Evolutionary conservation across 2,113 vertebrate genomes (phyloP).

Genomic region (Anguilla rostrata): DNA sequence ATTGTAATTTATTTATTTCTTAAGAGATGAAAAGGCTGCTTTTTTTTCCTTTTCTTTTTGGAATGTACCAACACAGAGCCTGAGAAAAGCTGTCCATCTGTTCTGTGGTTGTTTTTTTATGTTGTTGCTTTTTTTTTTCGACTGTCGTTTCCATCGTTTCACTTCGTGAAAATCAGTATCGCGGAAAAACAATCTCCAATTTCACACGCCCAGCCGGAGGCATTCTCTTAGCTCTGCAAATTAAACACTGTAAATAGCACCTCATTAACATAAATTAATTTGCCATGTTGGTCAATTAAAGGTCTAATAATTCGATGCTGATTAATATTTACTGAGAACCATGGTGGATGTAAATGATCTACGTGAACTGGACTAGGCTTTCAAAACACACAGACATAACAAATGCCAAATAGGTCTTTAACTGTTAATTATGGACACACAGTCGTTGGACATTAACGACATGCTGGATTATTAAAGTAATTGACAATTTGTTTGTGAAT

Average conservation of each 20-base stretch:
- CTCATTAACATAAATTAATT: conserved; percentile 32
- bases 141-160: conserved; percentile 14
- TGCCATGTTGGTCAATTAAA: conserved; percentile 36
- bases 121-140: not conserved
- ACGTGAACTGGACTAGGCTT: not conserved
- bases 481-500: not conserved
- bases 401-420: not conserved
- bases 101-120: not conserved
- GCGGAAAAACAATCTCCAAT: conserved; percentile 29
- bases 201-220: conserved; percentile 38
- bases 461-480: not conserved
- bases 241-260: conserved; percentile 39
- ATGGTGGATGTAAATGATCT: not conserved
- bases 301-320: conserved; percentile 28
- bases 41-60: not conserved
- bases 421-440: conserved; percentile 1
- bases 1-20: conserved; percentile 6
- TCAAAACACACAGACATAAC: not conserved
- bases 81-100: not conserved
- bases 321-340: conserved; percentile 23
- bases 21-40: conserved; percentile 12
- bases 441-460: not conserved
- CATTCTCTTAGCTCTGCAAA: conserved; percentile 36
- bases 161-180: conserved; percentile 14
- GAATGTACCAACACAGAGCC: not conserved